These are phyloP conservation scores for Metaphire vulgaris DNA, from an alignment of 1,140 invertebrate genomes.

Conservation along the genomic window DNA sequence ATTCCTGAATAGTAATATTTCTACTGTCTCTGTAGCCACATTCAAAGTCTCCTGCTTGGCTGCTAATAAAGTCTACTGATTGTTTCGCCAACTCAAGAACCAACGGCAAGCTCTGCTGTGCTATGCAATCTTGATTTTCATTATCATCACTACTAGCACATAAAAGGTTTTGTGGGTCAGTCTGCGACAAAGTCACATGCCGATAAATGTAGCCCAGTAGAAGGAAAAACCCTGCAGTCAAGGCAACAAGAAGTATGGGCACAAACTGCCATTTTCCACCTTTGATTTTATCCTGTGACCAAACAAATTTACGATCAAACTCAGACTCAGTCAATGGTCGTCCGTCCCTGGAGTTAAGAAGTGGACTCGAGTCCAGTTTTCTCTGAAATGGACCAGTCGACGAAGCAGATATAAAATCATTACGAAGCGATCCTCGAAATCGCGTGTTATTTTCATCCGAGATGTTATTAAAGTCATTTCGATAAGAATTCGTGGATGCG, in stretches of 20 bases:
- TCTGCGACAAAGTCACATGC: background rate
- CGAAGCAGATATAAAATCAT: no score
- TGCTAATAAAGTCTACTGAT: background rate
- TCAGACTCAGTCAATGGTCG: no score
- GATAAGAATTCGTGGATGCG: no score
- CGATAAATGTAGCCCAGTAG: conserved; percentile 7
- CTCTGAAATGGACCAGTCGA: no score
- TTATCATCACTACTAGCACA: background rate
- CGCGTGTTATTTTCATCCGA: no score
- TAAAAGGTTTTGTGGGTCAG: conserved; percentile 2
- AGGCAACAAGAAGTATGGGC: conserved; percentile 4
- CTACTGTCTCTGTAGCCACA: conserved; percentile 10
- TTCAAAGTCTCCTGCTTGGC: background rate
- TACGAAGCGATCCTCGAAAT: no score
- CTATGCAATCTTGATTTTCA: background rate
- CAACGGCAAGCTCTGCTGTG: no score
- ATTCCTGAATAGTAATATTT: background rate
- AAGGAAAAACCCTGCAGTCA: background rate
- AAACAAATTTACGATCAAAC: no score
- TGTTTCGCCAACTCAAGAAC: background rate
- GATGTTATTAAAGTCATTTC: no score
- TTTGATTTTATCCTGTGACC: no score
- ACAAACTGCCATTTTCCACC: background rate
- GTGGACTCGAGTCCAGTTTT: no score
- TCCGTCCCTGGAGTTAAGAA: no score